Base-by-base conservation (phyloP, 2,888 invertebrate genomes). In the Amorpha juglandis region DNA sequence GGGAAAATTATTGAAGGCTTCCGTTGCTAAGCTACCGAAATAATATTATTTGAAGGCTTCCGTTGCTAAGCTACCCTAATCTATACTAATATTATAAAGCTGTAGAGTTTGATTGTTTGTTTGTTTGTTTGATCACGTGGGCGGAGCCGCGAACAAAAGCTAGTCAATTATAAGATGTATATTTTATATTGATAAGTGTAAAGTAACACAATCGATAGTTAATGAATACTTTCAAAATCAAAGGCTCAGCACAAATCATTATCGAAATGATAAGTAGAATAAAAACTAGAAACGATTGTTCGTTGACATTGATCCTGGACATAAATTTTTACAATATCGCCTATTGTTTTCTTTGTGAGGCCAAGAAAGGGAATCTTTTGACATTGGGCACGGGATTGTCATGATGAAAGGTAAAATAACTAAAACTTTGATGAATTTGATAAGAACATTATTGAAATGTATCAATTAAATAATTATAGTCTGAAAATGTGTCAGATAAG, bases 311-410 rank as follows among this genome's bases (percentile, higher is more conserved):
- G 79, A 85, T 84, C 79, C 64, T 74, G 73, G 78, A 71, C 82
- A 83, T 83, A 79, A 80, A 83, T 84, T 78, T 83, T 78, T 83
- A 53, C 35, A 35, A 79, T 82, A 89, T 85, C 78, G 73, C 79
- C 88, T 83, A 88, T 88, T 89, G 88, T 88, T 27, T 27, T 73
- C 45, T 35, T 80, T 75, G 68, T 69, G 69, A 67, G 67, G 66
- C 70, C 71, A 80, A n/a, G 16, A 35, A 16, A 14, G 11, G 48
- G 21, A 48, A 65, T 58, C 19, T 58, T 58, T 14, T 50, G n/a
- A 11, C 19, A 19, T 33, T 50, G 35, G 8, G 6, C 19, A 27
- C 8, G 21, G 35, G 19, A 19, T 42, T 58, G 19, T 55, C 35
- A 16, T 58, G 19, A 55, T 38, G 9, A 16, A 16, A 38, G 1